Conservation (phyloP, 2,113 vertebrate species). For the Mesoclemmys tuberculata region DNA sequence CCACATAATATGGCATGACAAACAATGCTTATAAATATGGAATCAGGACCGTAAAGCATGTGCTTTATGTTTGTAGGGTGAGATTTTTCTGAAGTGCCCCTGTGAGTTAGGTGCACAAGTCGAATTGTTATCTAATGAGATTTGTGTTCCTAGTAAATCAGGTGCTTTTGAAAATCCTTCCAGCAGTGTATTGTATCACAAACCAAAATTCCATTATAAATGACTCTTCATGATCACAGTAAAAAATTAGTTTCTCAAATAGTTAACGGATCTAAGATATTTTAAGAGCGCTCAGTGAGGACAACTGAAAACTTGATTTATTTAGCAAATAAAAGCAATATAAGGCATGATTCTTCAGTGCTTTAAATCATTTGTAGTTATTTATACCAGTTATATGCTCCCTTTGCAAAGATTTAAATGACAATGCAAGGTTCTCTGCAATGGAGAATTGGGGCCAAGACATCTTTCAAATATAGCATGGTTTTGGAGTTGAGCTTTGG, state of each 20-base stretch:
- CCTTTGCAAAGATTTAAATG: not conserved
- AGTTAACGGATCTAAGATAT: not conserved
- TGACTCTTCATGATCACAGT: accelerated
- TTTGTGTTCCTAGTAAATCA: not conserved
- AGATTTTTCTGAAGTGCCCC: not conserved
- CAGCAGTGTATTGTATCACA: not conserved
- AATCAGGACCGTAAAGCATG: not conserved
- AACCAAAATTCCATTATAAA: not conserved
- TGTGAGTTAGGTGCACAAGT: not conserved
- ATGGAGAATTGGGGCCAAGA: not conserved
- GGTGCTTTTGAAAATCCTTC: slow-evolving; percentile 1
- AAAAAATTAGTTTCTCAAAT: not conserved
- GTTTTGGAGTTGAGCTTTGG: slow-evolving; percentile 23
- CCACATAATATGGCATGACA: not conserved
- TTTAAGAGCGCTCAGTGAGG: not conserved
- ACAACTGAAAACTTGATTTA: not conserved
- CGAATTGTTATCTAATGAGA: not conserved
- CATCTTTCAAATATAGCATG: not conserved
- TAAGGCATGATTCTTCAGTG: not conserved
- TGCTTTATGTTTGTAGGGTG: not conserved
- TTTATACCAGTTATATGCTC: not conserved
- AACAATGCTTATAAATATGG: not conserved
- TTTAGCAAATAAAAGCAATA: not conserved
- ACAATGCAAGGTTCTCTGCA: slow-evolving; percentile 1
- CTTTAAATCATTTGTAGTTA: not conserved